Evolutionary conservation across 35 echinoderm and acorn worm species (phyloP), one percentile per base, ranked within the genome.

Genomic region (Chiridota heheva): DNA sequence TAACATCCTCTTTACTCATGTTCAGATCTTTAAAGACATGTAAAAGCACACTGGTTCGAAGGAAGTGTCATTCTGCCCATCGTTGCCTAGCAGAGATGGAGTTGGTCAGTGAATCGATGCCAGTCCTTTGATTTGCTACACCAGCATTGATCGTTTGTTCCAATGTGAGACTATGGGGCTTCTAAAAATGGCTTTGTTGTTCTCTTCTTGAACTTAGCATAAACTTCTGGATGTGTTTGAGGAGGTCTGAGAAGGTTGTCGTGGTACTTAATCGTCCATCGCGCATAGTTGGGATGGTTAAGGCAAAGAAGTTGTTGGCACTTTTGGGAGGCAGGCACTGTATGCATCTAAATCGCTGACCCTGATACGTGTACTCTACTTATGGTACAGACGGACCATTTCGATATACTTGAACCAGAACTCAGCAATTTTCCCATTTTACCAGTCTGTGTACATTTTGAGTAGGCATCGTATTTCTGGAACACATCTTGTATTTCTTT

Each of bases 231-330:
- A 17, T 65, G 61, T 24, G 61, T 65, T 65, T 65, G 30, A 2
- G 61, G 61, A 8, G 39, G 7, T 32, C 61, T 65, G n/a, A 65
- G 18, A 5, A 65, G 61, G 61, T 65, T 65, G 18, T 36, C 61
- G 39, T 65, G 61, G 1, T 65, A 65, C 61, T 65, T 65, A 0
- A 65, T 6, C 25, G 29, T 65, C 61, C 61, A 65, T 4, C 61
- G 61, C 16, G 61, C 61, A 65, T 65, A 65, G 27, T 65, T 65
- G 61, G 61, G 61, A 65, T 65, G 61, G 18, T 65, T 65, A 65
- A 65, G n/a, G 61, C 61, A 29, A 65, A 65, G 1, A 65, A 65
- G 61, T 65, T 35, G 29, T 65, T 65, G 25, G 61, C 61, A 65
- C 33, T 65, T 65, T 65, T 4, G 61, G 61, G 18, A 65, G 61